A percentile compares a stretch with the other conserved stretches of the same genome.
These are phyloP conservation scores for Drosophila melanica DNA, from an alignment of 1,140 invertebrate genomes.

Conservation along the genomic window DNA sequence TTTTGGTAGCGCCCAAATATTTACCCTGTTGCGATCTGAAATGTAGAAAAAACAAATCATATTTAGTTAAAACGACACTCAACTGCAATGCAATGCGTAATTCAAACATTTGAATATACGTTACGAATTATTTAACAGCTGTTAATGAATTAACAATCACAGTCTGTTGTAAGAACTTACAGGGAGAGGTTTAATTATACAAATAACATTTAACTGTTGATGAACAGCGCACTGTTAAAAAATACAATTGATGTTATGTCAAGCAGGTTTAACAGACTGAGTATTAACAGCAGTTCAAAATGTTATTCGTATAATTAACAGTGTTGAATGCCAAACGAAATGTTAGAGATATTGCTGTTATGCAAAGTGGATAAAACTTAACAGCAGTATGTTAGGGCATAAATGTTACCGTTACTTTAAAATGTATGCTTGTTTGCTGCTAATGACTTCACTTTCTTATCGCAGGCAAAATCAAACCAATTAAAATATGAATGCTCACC, in stretches of 20 bases:
- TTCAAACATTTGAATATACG: neutral
- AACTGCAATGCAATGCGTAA: neutral
- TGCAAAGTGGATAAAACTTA: too few species aligned
- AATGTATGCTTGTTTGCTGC: neutral
- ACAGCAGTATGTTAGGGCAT: too few species aligned
- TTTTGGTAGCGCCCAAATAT: slow-evolving; percentile 96
- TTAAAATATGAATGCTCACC: slow-evolving; percentile 40
- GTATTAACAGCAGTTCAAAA: neutral
- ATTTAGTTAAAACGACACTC: neutral
- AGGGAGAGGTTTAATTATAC: too few species aligned
- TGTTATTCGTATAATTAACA: too few species aligned
- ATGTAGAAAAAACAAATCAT: neutral
- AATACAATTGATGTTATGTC: neutral
- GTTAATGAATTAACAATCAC: neutral
- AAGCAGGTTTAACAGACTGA: neutral
- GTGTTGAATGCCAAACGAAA: too few species aligned
- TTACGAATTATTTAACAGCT: neutral
- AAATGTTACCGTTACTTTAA: neutral
- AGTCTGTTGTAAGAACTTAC: neutral
- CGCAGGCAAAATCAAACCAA: too few species aligned
- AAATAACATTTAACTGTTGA: neutral
- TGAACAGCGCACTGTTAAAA: neutral
- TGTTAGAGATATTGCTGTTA: neutral
- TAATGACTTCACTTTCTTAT: neutral
- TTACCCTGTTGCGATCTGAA: slow-evolving; percentile 86